Conservation (phyloP, 2,113 vertebrate genomes). For the Eretmochelys imbricata region DNA sequence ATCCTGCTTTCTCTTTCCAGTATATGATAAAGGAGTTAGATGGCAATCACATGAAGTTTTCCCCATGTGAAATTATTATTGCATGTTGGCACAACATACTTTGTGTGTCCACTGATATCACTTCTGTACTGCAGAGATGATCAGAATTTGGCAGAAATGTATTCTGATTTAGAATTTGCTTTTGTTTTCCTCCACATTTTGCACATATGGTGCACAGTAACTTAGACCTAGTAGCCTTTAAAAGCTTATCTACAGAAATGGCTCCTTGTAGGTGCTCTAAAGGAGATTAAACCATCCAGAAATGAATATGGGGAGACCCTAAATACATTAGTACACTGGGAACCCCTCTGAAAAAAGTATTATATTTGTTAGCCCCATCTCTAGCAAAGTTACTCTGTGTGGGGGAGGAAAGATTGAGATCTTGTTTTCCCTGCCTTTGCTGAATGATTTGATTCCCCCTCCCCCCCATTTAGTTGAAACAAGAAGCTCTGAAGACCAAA, state of each 20-base stretch:
- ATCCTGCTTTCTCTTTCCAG: not conserved
- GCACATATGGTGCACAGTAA: not conserved
- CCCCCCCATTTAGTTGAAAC: no score
- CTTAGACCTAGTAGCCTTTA: not conserved
- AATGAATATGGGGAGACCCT: not conserved
- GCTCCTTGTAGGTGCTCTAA: not conserved
- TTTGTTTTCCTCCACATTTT: not conserved
- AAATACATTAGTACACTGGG: not conserved
- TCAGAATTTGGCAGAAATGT: no score
- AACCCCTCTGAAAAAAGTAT: not conserved
- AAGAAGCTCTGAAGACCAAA: no score
- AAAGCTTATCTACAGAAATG: not conserved
- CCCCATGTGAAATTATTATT: not conserved
- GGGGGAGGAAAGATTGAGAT: no score
- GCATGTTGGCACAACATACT: not conserved
- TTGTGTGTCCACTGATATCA: not conserved
- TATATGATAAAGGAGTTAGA: not conserved
- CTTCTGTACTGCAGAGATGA: no score
- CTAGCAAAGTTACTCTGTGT: not conserved
- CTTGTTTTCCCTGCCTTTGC: no score
- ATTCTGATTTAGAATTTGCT: not conserved
- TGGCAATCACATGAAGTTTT: not conserved
- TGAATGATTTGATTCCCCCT: no score
- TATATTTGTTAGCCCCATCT: not conserved
- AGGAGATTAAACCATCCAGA: not conserved